Base-by-base conservation (phyloP, 2,888 invertebrate genomes). In the Lasioglossum malachurum region DNA sequence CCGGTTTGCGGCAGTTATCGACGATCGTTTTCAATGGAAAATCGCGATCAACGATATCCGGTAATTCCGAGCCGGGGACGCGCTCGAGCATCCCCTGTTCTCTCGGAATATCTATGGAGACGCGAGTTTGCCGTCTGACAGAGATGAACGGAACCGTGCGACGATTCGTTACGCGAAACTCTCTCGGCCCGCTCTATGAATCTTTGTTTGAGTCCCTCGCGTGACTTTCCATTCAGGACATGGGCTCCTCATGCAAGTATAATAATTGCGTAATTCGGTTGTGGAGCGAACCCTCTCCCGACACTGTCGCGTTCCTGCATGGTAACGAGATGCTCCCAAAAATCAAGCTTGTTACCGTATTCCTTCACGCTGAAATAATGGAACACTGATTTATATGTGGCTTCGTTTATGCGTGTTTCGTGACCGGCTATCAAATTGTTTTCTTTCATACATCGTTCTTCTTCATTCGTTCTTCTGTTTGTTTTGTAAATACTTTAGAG, bases 161-260 rank as follows among this genome's bases (percentile, higher is more conserved):
- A 67, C 77, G 87, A 87, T 87, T 88, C 82, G 82, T 87, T 85
- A 84, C 81, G 76, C 64, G 85, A 76, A 86, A 80, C 80, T 85
- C 80, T 79, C 67, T 44, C 46, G 67, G 46, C 46, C 23, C 31
- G 76, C 64, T 76, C 57, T 57, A 83, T 71, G 76, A 80, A 86
- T 78, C 88, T 82, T 87, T 88, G 88, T 88, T 86, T 41, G 67
- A 74, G 38, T 60, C 27, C 46, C 38, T 57, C 76, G 73, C 67
- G 67, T 72, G 75, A 83, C 71, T 83, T 83, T 83, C 75, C 46
- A 49, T 49, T 75, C 60, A 31, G 31, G 44, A 75, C 53, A 57
- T 19, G 23, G n/a, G 41, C 16, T 53, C 79, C 82, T 82, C 80
- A 72, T 83, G 80, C 80, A 80, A 75, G 75, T 80, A 80, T 80